Percentiles rank a stretch among this genome's conserved stretches.
Conservation (phyloP, 1,140 invertebrate species). For the Andrena cerasifolii region DNA sequence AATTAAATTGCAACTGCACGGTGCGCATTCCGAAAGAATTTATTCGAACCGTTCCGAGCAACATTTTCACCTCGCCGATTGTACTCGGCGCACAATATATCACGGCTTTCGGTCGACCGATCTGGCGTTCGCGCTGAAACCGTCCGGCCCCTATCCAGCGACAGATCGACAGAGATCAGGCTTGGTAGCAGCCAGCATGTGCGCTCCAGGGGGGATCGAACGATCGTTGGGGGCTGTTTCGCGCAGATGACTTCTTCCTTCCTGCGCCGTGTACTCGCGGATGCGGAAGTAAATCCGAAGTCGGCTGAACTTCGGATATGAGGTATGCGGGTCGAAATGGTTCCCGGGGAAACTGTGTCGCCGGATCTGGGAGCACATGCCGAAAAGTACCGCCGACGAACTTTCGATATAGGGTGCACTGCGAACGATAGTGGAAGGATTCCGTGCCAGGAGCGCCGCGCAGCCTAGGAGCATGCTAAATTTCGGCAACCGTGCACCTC, state of each 20-base stretch:
- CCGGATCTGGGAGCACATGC: conserved; percentile 20
- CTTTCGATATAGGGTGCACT: conserved; percentile 49
- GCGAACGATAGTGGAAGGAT: conserved; percentile 43
- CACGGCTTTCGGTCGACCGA: not conserved
- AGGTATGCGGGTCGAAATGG: conserved; percentile 30
- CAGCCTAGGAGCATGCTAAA: conserved; percentile 21
- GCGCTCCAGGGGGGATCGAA: conserved; percentile 5
- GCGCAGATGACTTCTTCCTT: conserved; percentile 58
- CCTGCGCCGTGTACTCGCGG: conserved; percentile 15
- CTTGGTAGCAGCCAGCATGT: too few species aligned
- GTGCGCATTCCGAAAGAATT: not conserved
- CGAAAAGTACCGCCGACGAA: not conserved
- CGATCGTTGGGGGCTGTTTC: conserved; percentile 46
- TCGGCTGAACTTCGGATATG: conserved; percentile 57
- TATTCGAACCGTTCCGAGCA: too few species aligned
- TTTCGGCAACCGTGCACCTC: conserved; percentile 26
- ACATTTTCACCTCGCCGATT: not conserved
- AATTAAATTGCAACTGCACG: not conserved
- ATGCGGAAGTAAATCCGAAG: conserved; percentile 57
- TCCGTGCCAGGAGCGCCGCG: conserved; percentile 11
- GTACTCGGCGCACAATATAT: not conserved
- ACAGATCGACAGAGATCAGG: too few species aligned
- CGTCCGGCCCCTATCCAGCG: not conserved
- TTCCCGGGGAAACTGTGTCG: conserved; percentile 46
- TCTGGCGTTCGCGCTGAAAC: not conserved